phyloP scores from a whole-genome alignment of 2,888 invertebrate species.

The Archips xylosteana region DNA sequence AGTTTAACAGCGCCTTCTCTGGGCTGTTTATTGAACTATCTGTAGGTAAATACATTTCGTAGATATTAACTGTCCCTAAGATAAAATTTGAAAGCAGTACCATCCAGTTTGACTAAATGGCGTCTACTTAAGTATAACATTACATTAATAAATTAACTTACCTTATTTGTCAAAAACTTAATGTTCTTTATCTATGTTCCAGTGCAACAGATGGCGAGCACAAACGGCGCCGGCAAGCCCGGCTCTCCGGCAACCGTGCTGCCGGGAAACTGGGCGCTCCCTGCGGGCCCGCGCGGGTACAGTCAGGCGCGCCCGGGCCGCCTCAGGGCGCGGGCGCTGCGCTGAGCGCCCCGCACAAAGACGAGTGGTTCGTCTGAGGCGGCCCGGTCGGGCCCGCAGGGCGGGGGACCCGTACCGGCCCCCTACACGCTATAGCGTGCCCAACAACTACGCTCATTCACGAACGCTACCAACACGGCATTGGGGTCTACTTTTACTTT shows the following conservation, averaged over 20 bases:
- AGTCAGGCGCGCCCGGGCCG: conserved; percentile 92
- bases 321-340: conserved; percentile 97
- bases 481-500: neutral
- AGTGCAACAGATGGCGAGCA: conserved; percentile 91
- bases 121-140: too few relatives aligned
- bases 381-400: conserved; percentile 76
- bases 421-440: conserved; percentile 50
- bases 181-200: conserved; percentile 53
- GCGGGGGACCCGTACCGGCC: conserved; percentile 75
- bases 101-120: too few relatives aligned
- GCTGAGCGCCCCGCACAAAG: conserved; percentile 94
- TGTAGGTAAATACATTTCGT: too few relatives aligned
- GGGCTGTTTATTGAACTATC: too few relatives aligned
- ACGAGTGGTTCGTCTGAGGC: conserved; percentile 92
- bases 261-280: conserved; percentile 98
- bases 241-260: conserved; percentile 76
- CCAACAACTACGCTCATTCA: neutral
- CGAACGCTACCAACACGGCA: neutral
- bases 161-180: too few relatives aligned
- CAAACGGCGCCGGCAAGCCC: conserved; percentile 83
- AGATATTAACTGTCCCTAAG: too few relatives aligned
- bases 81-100: too few relatives aligned
- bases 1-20: too few relatives aligned
- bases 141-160: too few relatives aligned
- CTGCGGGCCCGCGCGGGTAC: conserved; percentile 93